These are phyloP conservation scores for Laupala kohalensis DNA, from an alignment of 1,140 invertebrate genomes.

Conservation along the genomic window DNA sequence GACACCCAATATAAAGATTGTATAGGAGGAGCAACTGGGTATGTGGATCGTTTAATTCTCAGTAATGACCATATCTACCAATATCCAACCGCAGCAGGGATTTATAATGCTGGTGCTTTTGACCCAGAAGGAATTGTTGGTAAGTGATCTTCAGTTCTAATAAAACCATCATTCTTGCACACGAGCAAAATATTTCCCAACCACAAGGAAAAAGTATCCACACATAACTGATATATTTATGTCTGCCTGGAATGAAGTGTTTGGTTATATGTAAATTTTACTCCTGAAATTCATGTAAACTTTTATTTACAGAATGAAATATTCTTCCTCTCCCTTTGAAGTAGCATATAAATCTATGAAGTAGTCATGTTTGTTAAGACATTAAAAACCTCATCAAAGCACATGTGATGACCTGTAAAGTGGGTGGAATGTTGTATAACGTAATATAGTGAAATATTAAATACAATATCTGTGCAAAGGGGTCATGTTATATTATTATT, in stretches of 20 bases:
- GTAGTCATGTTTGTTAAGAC: too few species aligned
- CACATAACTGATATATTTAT: background rate
- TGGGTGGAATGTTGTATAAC: too few species aligned
- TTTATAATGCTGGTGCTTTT: slow-evolving; percentile 52
- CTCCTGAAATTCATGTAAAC: background rate
- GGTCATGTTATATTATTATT: too few species aligned
- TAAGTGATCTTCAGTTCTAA: slow-evolving; percentile 12
- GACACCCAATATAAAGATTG: slow-evolving; percentile 51
- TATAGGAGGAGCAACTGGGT: slow-evolving; percentile 76
- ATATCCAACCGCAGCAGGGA: slow-evolving; percentile 42
- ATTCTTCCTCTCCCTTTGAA: too few species aligned
- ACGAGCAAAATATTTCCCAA: too few species aligned
- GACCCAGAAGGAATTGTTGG: slow-evolving; percentile 74
- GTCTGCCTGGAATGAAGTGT: background rate
- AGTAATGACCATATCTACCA: slow-evolving; percentile 49
- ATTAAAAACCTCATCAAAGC: too few species aligned
- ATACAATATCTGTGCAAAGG: too few species aligned
- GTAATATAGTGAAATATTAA: too few species aligned
- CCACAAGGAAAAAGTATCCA: background rate
- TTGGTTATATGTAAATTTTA: background rate
- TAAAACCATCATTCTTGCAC: too few species aligned
- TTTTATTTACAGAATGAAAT: too few species aligned
- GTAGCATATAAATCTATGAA: too few species aligned
- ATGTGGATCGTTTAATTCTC: slow-evolving; percentile 65
- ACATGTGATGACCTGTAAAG: too few species aligned